Percentiles rank a stretch among this genome's conserved stretches.
Conservation (phyloP, 2,888 invertebrate genomes). For the Congeria kusceri region DNA sequence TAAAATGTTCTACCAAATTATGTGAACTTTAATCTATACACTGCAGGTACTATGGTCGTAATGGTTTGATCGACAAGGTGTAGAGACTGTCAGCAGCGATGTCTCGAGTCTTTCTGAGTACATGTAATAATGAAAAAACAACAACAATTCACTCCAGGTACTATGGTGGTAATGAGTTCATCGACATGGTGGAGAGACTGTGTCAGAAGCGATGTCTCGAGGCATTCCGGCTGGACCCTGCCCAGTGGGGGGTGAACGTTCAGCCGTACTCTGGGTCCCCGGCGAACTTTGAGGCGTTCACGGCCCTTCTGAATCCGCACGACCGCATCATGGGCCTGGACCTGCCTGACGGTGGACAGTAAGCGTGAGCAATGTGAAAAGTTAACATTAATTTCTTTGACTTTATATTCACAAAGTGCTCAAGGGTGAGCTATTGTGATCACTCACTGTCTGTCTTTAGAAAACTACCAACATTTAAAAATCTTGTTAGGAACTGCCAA, state of each 20-base stretch:
- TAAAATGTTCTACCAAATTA: too few species aligned
- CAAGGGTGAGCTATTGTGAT: too few species aligned
- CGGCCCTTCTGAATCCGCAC: conserved; percentile 93
- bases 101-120: too few species aligned
- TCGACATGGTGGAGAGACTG: conserved; percentile 96
- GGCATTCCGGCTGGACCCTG: conserved; percentile 92
- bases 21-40: too few species aligned
- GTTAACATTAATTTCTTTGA: neutral
- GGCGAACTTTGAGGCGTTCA: conserved; percentile 98
- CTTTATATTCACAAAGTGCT: too few species aligned
- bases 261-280: conserved; percentile 99
- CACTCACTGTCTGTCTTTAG: too few species aligned
- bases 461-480: too few species aligned
- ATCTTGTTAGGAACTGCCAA: too few species aligned
- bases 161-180: conserved; percentile 98
- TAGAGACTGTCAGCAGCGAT: too few species aligned
- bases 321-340: conserved; percentile 98
- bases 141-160: conserved; percentile 88
- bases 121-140: too few species aligned
- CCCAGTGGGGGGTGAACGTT: conserved; percentile 91
- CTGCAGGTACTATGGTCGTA: too few species aligned
- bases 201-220: conserved; percentile 95
- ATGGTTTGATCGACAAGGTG: too few species aligned
- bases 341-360: conserved; percentile 98
- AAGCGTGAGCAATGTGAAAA: conserved; percentile 51